Percentiles rank a stretch among this genome's conserved stretches.
Conservation (phyloP, 2,888 invertebrate species). For the Epinotia demarniana region DNA sequence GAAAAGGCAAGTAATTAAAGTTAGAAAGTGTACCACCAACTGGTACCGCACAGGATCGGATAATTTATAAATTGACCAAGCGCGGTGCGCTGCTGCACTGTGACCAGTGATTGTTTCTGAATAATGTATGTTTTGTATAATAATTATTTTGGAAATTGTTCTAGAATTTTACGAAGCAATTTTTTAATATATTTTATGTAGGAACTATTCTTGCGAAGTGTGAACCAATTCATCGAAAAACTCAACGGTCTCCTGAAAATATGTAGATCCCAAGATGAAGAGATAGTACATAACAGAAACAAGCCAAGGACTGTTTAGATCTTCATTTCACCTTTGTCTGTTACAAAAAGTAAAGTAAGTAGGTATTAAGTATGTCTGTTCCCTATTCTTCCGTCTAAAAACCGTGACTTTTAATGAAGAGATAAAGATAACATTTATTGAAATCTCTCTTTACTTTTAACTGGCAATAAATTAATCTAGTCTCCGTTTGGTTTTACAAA, state of each 20-base stretch:
- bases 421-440: too few species aligned
- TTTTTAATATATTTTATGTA: too few species aligned
- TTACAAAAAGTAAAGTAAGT: too few species aligned
- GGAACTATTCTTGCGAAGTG: background rate
- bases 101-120: conserved; percentile 42
- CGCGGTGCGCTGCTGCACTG: conserved; percentile 55
- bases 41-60: conserved; percentile 66
- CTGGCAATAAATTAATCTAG: too few species aligned
- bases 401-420: too few species aligned
- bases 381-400: too few species aligned
- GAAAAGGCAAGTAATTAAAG: conserved; percentile 73
- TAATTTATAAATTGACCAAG: conserved; percentile 70
- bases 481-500: too few species aligned
- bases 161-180: too few species aligned
- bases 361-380: too few species aligned
- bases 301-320: background rate
- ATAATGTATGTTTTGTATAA: background rate
- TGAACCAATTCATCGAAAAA: background rate
- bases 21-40: conserved; percentile 72
- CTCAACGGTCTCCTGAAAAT: background rate
- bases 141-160: too few species aligned
- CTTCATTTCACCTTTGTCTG: background rate
- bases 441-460: too few species aligned
- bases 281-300: background rate
- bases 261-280: too few species aligned